A percentile compares a stretch with the other conserved stretches of the same genome.
These are phyloP conservation scores for Amitus sp. DNA, from an alignment of 2,888 invertebrate species.

Conservation along the genomic window DNA sequence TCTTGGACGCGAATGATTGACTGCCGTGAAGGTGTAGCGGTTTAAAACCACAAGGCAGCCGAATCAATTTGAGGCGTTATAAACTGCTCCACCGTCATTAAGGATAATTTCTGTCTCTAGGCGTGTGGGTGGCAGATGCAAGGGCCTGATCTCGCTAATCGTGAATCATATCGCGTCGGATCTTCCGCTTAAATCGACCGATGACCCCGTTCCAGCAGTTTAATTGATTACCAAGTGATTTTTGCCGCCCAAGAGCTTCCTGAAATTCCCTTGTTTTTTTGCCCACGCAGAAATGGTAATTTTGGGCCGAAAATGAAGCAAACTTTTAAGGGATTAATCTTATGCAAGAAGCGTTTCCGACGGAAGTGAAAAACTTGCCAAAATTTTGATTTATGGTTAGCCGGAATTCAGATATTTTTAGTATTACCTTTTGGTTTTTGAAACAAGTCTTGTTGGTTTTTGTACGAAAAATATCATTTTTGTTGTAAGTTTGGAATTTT, in stretches of 20 bases:
- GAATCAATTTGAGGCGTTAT: slow-evolving; percentile 54
- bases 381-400: no score
- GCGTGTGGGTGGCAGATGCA: slow-evolving; percentile 61
- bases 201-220: slow-evolving; percentile 40
- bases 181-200: slow-evolving; percentile 31
- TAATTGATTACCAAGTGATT: slow-evolving; percentile 15
- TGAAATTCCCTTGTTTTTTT: slow-evolving; percentile 7
- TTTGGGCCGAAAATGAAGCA: no score
- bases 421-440: no score
- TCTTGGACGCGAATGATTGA: slow-evolving; percentile 39
- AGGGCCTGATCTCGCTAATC: slow-evolving; percentile 49
- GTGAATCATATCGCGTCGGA: slow-evolving; percentile 48
- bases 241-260: slow-evolving; percentile 3
- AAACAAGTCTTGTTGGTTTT: no score
- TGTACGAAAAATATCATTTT: no score
- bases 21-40: slow-evolving; percentile 39
- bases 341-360: no score
- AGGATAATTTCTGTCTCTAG: slow-evolving; percentile 59
- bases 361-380: no score
- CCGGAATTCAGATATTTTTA: no score
- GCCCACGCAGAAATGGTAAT: not conserved
- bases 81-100: slow-evolving; percentile 55
- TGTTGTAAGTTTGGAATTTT: no score
- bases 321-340: no score
- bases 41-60: slow-evolving; percentile 49